phyloP scores from a whole-genome alignment of 2,888 invertebrate genomes.

The Leptinotarsa rubiginosa region DNA sequence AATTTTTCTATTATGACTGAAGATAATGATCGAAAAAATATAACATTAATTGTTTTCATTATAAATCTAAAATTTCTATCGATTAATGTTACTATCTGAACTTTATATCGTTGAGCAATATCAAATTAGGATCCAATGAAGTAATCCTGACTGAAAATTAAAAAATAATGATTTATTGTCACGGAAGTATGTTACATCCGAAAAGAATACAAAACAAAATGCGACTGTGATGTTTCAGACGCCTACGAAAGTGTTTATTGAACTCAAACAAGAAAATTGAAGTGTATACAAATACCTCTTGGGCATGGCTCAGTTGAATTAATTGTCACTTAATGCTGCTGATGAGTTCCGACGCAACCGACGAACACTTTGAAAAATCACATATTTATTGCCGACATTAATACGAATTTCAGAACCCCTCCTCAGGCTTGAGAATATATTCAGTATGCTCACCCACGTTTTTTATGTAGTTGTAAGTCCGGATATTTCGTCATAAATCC shows the following conservation, averaged over 20 bases:
- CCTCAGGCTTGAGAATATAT: background rate
- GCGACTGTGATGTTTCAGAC: background rate
- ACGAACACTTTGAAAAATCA: background rate
- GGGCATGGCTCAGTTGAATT: background rate
- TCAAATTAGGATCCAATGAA: no score
- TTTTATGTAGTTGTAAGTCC: conserved; percentile 14
- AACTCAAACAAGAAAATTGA: background rate
- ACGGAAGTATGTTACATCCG: background rate
- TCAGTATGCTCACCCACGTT: conserved; percentile 13
- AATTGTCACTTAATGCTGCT: background rate
- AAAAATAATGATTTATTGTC: no score
- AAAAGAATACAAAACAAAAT: background rate
- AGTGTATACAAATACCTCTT: background rate
- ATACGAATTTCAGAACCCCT: background rate
- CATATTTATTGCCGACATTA: conserved; percentile 16
- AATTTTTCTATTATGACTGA: no score
- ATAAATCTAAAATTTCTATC: no score
- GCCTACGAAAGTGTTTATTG: conserved; percentile 1
- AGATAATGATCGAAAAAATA: no score
- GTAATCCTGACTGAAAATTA: no score
- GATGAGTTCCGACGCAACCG: conserved; percentile 1
- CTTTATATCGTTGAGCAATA: no score
- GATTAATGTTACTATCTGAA: no score
- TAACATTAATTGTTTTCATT: no score
- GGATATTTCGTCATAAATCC: conserved; percentile 21